Base-by-base conservation (phyloP, 2,888 invertebrate genomes). In the Luperina testacea region DNA sequence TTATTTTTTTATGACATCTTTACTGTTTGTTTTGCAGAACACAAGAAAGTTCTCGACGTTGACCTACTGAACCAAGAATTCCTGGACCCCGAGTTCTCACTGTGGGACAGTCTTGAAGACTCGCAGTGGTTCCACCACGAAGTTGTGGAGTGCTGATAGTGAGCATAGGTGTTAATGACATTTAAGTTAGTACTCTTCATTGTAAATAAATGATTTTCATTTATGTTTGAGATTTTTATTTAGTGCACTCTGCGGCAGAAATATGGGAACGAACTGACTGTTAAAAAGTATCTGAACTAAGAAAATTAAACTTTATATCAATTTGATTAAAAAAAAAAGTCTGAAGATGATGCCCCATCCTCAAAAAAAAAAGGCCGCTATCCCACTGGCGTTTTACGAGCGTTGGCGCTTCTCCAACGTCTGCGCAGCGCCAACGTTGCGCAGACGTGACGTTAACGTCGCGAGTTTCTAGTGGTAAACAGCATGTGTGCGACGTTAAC, bases 81-180 rank as follows among this genome's bases (percentile, higher is more conserved):
- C 74, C 97, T 98, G 67, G 98, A 98, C 87, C 97, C 98, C 42
- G 98, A 98, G 91, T 97, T 98, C 78, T 98, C 98, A 73, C 94
- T 98, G 48, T 99, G 98, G 98, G 98, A 98, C 94, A 98, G 98
- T 27, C 92, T 99, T 69, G 98, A 98, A 92, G 97, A 98, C 82
- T 98, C 98, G 0, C 98, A 98, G 91, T 99, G 98, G 98, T 97
- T 98, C 90, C 98, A 98, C 0, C 97, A 98, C 83, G 98, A 98
- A 83, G 97, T 98, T 51, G 92, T 98, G 65, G 98, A 98, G 94
- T 80, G 80, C 61, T 80, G 51, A 78, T 61, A 63, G 64, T 72
- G 97, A 90, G 0, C 92, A 94, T 61, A 13, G 45, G 27, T 51
- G 51, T 64, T 72, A 75, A 72, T 64, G 73, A 73, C 59, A 77